A percentile compares a stretch with the other conserved stretches of the same genome.
These are phyloP conservation scores for Pissodes strobi DNA, from an alignment of 1,140 invertebrate genomes.

Conservation along the genomic window DNA sequence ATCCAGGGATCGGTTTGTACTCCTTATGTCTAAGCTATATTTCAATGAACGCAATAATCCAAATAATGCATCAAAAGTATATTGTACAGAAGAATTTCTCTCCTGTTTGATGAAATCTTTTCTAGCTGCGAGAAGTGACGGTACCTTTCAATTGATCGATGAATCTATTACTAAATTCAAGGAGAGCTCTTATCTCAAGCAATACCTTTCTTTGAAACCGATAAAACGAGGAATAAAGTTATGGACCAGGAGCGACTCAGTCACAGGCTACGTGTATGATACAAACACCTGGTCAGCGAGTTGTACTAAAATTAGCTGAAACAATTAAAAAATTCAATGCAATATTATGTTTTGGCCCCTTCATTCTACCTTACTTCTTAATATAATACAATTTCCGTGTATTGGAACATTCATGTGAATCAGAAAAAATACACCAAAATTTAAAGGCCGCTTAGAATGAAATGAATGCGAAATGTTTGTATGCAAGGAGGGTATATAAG, in stretches of 20 bases:
- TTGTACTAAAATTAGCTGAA: not conserved
- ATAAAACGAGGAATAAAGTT: not conserved
- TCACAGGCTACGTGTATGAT: not conserved
- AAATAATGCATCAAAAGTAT: not conserved
- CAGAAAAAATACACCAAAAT: not conserved
- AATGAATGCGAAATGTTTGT: too few species aligned
- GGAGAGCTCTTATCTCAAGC: too few species aligned
- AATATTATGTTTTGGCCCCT: not conserved
- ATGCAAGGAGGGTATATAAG: not conserved
- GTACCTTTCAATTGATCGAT: not conserved
- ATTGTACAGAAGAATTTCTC: not conserved
- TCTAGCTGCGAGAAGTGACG: not conserved
- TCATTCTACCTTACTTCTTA: not conserved
- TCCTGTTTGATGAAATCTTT: not conserved
- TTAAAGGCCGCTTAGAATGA: not conserved
- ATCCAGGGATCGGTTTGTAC: not conserved
- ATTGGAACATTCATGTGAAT: not conserved
- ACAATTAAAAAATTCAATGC: not conserved
- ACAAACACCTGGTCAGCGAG: not conserved
- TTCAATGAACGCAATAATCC: not conserved
- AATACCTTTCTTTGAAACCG: too few species aligned
- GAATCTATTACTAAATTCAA: too few species aligned
- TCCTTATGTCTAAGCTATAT: not conserved
- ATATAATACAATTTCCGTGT: not conserved
- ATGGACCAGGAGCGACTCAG: not conserved